These are phyloP conservation scores for Manis javanica DNA, from an alignment of 2,797 vertebrate genomes.

Conservation along the genomic window DNA sequence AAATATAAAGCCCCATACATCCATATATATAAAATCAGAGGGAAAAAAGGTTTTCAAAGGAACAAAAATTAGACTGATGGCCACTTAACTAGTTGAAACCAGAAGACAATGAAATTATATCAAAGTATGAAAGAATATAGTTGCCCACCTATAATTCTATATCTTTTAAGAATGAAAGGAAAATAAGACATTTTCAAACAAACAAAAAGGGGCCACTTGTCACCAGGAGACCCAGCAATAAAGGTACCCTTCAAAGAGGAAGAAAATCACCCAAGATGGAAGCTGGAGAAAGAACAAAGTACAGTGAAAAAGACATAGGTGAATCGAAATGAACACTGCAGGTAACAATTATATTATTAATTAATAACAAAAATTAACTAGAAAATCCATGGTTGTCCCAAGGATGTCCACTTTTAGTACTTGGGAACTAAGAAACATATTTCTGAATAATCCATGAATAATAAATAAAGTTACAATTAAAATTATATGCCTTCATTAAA, in stretches of 20 bases:
- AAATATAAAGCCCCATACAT: neutral
- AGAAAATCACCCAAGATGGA: neutral
- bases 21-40: neutral
- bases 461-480: neutral
- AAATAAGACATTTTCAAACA: neutral
- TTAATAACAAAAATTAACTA: neutral
- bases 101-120: neutral
- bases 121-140: neutral
- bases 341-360: neutral
- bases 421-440: neutral
- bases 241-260: neutral
- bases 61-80: constrained; percentile 16
- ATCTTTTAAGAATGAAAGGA: neutral
- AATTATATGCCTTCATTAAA: neutral
- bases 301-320: neutral
- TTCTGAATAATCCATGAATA: neutral
- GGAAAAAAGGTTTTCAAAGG: neutral
- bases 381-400: neutral
- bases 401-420: neutral
- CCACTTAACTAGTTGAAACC: neutral
- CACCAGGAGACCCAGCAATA: neutral
- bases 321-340: constrained; percentile 1
- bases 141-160: neutral
- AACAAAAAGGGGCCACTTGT: neutral
- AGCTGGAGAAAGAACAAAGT: neutral